Evolutionary conservation across 1,140 invertebrate genomes (phyloP), one percentile per base, ranked within the genome.

Genomic region (Brachionus asplanchnoidis): DNA sequence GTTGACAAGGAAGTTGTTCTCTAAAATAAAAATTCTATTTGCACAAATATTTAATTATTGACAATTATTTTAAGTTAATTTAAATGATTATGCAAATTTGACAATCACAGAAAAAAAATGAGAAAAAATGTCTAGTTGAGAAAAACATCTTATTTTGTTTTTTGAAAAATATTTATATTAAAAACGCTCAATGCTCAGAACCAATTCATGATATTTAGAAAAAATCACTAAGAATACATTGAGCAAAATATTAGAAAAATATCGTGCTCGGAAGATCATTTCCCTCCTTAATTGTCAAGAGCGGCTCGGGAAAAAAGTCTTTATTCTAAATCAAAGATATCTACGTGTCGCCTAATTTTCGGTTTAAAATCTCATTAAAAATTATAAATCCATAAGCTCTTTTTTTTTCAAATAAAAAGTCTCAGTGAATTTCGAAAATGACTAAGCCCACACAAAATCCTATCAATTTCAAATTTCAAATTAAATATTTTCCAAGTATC

Each of bases 391-490:
- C 17, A 60, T 60, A 20, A 60, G 53, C 53, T 23, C 53, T 60
- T 60, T 60, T n/a, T 23, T 26, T 28, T 23, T 32, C 28, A 28
- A 32, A 68, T 32, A 68, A 32, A 68, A 40, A 40, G 26, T 68
- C 32, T 68, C 32, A 14, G 14, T 68, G 32, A 12, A 68, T 68
- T 32, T 32, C n/a, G 7, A 28, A 68, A 68, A 68, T 32, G 1
- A 32, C 26, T 68, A 68, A 68, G 7, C 66, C 66, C n/a, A 68
- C 9, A 68, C 32, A 68, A 68, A 44, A 32, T 68, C 66, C 66
- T 68, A 68, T 68, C 66, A 40, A 68, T 68, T 68, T 68, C 66
- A 68, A 68, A 68, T 68, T 68, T 68, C 3, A 68, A 68, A 68
- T 68, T 68, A 68, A 68, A 68, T 68, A 68, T 68, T 68, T 68